phyloP scores from a whole-genome alignment of 2,797 vertebrate genomes.

The Crocidura indochinensis region DNA sequence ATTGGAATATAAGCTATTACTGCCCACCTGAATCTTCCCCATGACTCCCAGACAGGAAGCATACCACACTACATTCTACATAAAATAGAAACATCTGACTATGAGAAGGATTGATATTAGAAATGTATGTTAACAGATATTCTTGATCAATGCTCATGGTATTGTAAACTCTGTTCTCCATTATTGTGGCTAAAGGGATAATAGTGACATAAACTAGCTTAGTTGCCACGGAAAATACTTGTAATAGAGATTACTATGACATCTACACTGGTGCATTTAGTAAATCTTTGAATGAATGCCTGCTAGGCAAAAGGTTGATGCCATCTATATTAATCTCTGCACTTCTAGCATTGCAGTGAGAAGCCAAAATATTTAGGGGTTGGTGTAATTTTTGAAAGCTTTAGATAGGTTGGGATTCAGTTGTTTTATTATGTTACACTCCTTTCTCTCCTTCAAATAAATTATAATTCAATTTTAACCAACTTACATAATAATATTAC shows the following conservation, averaged over 20 bases:
- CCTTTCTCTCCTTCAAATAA: conserved; percentile 45
- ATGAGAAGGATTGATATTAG: no score
- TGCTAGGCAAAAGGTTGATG: background rate
- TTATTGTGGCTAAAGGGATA: no score
- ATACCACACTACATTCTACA: no score
- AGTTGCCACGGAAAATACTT: no score
- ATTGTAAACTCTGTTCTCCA: no score
- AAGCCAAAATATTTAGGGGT: background rate
- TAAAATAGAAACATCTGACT: no score
- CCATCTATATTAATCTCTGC: background rate
- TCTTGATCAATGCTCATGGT: no score
- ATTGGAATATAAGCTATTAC: no score
- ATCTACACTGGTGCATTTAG: background rate
- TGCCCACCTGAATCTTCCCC: no score
- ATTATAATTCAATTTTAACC: background rate
- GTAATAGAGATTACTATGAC: background rate
- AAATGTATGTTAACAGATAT: no score
- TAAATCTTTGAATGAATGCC: background rate
- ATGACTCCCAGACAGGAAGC: no score
- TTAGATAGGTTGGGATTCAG: background rate
- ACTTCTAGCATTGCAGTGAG: background rate
- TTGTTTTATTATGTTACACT: background rate
- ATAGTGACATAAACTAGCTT: no score
- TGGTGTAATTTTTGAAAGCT: conserved; percentile 20
- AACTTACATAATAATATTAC: background rate